A percentile compares a stretch with the other conserved stretches of the same genome.
These are phyloP conservation scores for Apus apus DNA, from an alignment of 2,113 vertebrate species.

Conservation along the genomic window DNA sequence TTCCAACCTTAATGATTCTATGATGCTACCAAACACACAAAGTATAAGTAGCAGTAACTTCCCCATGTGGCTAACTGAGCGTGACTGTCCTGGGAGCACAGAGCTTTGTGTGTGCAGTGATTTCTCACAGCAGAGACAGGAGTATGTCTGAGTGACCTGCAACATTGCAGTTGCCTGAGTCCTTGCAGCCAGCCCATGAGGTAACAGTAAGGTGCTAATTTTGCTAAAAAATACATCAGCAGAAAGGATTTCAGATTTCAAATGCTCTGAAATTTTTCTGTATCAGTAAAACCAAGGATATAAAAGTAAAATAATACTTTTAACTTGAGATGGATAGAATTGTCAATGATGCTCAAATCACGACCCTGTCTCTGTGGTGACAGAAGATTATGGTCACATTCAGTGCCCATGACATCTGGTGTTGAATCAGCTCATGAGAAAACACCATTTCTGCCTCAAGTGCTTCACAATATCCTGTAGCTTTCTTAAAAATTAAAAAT, in stretches of 20 bases:
- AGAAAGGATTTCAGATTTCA: not conserved
- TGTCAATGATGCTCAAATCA: not conserved
- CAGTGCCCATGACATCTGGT: not conserved
- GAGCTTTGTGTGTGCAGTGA: not conserved
- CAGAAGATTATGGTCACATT: not conserved
- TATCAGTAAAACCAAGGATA: not conserved
- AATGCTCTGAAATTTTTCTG: not conserved
- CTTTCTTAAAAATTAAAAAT: not conserved
- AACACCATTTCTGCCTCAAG: not conserved
- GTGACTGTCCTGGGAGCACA: not conserved
- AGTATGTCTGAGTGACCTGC: not conserved
- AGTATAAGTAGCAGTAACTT: not conserved
- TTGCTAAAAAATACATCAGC: not conserved
- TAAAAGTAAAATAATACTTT: not conserved
- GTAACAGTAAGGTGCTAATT: not conserved
- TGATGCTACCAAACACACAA: not conserved
- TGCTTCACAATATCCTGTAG: not conserved
- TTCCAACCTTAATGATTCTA: no score
- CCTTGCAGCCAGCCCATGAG: not conserved
- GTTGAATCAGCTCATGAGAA: not conserved
- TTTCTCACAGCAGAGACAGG: not conserved
- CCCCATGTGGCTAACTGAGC: fast-evolving
- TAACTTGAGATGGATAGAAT: not conserved
- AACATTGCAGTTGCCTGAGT: not conserved
- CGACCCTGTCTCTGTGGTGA: not conserved